A percentile compares a stretch with the other conserved stretches of the same genome.
Conservation (phyloP, 2,797 vertebrate species). For the Taenioides sp. region DNA sequence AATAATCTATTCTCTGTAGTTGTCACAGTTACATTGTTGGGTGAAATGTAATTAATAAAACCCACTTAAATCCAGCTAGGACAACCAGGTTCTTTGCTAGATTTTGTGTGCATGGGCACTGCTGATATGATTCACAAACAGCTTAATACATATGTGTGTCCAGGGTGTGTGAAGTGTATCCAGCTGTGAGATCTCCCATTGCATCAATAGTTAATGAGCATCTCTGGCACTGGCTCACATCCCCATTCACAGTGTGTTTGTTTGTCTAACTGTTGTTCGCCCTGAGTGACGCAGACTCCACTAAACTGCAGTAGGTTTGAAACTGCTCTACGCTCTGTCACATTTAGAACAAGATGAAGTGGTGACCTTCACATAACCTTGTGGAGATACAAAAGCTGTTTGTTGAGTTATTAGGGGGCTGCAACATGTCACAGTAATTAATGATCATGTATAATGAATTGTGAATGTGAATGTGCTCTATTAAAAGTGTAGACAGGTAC, state of each 20-base stretch:
- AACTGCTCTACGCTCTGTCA: conserved; percentile 10
- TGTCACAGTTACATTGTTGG: conserved; percentile 12
- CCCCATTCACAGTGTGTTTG: conserved; percentile 58
- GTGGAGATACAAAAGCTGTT: conserved; percentile 18
- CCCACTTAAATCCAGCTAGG: conserved; percentile 14
- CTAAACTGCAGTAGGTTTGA: conserved; percentile 14
- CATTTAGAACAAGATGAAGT: conserved; percentile 3
- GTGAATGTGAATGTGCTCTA: not conserved
- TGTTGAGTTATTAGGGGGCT: conserved; percentile 19
- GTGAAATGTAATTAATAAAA: conserved; percentile 30
- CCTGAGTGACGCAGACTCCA: conserved; percentile 16
- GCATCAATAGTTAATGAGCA: conserved; percentile 73
- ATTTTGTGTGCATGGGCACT: conserved; percentile 9
- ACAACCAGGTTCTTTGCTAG: conserved; percentile 11
- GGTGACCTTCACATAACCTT: conserved; percentile 72
- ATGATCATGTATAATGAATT: conserved; percentile 1
- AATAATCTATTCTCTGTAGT: conserved; percentile 27
- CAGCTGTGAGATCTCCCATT: conserved; percentile 64
- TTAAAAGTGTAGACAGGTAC: not conserved
- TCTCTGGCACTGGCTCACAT: conserved; percentile 45
- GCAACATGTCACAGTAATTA: conserved; percentile 16
- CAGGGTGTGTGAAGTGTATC: conserved; percentile 41
- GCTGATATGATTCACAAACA: conserved; percentile 21
- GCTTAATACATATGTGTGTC: conserved; percentile 33
- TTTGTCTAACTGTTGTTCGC: conserved; percentile 42